Base-by-base conservation (phyloP, 2,888 invertebrate species). In the Torymus texanus region DNA sequence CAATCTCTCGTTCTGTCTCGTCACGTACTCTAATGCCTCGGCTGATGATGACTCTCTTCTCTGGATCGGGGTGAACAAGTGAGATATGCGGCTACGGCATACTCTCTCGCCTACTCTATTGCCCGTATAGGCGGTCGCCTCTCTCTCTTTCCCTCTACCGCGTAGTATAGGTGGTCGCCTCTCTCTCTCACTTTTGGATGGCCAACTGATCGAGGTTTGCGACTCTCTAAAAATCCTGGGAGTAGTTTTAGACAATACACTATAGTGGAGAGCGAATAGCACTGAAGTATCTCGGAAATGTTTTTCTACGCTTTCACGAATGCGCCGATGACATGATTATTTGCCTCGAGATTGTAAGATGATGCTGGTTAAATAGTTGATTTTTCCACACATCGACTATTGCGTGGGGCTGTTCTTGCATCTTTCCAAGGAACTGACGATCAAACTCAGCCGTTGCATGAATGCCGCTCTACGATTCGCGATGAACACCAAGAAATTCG, bases 191-290 rank as follows among this genome's bases (percentile, higher is more conserved):
- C n/a, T n/a, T n/a, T 21, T 68, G 8, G 68, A 53, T 24, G 56
- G 13, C 24, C 13, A 68, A 14, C 14, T 1, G 1, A 50, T 71
- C 8, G 59, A 61, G 10, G 11, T 50, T 10, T 29, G 59, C 14
- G 71, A 70, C 21, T 16, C 58, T n/a, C 4, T 70, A 5, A 58
- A 58, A 58, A 29, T 70, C 14, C 29, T 70, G n/a, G 70, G 70
- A 2, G 24, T 56, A 2, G 29, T 16, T 1, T n/a, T 70, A 0
- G 70, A 70, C 29, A 24, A 16, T 1, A 24, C 14, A 2, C 70
- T 56, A 5, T n/a, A 14, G 8, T 70, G 24, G 56, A 14, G 3
- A 5, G 14, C 56, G n/a, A 56, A 70, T 8, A 29, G 0, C 11
- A 29, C 10, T 1, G 2, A 11, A 4, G 56, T 24, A 12, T 11